Percentiles rank a stretch among this genome's conserved stretches.
These are phyloP conservation scores for Zoanthus sociatus DNA, from an alignment of 92 coral and sea anemone genomes.

Conservation along the genomic window DNA sequence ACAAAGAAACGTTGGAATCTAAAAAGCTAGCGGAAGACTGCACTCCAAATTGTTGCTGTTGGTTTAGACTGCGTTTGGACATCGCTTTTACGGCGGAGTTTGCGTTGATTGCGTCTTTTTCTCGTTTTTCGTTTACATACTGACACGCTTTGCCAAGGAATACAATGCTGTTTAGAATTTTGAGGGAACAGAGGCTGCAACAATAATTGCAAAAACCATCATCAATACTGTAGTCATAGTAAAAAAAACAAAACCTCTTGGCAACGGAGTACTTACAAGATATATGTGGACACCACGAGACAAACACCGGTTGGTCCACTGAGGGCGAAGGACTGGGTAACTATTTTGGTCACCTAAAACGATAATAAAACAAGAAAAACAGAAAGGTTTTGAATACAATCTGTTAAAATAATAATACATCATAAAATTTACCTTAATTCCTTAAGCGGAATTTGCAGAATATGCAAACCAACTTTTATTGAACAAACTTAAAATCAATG, in stretches of 20 bases:
- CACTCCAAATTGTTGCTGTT: constrained; percentile 26
- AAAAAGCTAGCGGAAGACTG: constrained; percentile 49
- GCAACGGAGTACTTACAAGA: constrained; percentile 74
- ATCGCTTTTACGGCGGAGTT: background rate
- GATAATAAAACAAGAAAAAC: background rate
- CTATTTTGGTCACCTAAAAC: constrained; percentile 76
- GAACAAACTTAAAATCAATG: too few species aligned
- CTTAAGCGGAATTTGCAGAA: too few species aligned
- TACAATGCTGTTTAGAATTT: constrained; percentile 94
- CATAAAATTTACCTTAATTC: too few species aligned
- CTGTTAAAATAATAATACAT: too few species aligned
- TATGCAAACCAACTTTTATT: too few species aligned
- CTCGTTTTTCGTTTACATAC: constrained; percentile 81
- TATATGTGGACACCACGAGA: constrained; percentile 71
- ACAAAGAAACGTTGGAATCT: constrained; percentile 49
- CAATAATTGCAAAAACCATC: background rate
- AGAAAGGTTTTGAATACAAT: too few species aligned
- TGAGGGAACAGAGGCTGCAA: constrained; percentile 85
- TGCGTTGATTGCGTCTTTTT: constrained; percentile 46
- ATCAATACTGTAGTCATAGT: background rate
- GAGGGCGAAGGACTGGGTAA: constrained; percentile 84
- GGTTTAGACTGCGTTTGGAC: constrained; percentile 5
- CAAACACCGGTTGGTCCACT: constrained; percentile 82
- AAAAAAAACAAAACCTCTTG: too few species aligned
- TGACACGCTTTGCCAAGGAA: constrained; percentile 92